phyloP scores from a whole-genome alignment of 2,888 invertebrate species.

The Cephus sareptanus region DNA sequence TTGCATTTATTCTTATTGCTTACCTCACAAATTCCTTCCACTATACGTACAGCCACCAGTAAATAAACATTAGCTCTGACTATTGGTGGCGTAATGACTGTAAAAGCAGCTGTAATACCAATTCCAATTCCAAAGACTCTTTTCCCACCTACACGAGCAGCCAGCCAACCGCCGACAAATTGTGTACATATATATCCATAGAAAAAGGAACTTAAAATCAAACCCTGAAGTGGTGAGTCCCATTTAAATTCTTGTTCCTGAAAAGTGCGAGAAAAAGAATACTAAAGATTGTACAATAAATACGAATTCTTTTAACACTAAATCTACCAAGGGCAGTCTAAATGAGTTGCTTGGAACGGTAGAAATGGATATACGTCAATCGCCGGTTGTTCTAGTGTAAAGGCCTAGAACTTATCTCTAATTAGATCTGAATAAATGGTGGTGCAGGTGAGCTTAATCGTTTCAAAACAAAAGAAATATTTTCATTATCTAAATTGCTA shows the following conservation, averaged over 20 bases:
- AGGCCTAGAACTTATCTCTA: neutral
- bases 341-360: no score
- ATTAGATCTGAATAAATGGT: neutral
- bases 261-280: slow-evolving; percentile 15
- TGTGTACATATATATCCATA: slow-evolving; percentile 90
- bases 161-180: slow-evolving; percentile 85
- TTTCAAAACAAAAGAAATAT: neutral
- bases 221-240: slow-evolving; percentile 81
- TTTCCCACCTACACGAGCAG: slow-evolving; percentile 87
- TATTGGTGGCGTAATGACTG: slow-evolving; percentile 82
- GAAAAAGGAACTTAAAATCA: slow-evolving; percentile 88
- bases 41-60: slow-evolving; percentile 78
- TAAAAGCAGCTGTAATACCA: slow-evolving; percentile 81
- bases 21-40: slow-evolving; percentile 87
- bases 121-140: slow-evolving; percentile 83
- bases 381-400: no score
- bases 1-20: slow-evolving; percentile 16
- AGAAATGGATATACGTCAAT: no score
- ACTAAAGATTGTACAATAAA: neutral
- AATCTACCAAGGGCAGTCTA: no score
- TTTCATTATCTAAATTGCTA: neutral
- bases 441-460: neutral
- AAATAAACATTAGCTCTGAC: slow-evolving; percentile 78
- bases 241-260: slow-evolving; percentile 84
- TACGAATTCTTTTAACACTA: neutral